phyloP scores from a whole-genome alignment of 2,113 vertebrate species.

The rat (Rattus norvegicus) region GRCr8 NC_086034.1:50794001-50794500 shows the following conservation, averaged over 20 bases:
- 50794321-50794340: slow-evolving; percentile 2
- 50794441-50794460: neutral
- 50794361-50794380: neutral
- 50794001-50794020: no score
- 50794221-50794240: neutral
- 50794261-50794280: neutral
- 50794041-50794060: neutral
- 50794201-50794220: neutral
- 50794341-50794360: neutral
- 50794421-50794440: no score
- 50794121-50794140: neutral
- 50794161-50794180: neutral
- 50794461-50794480: neutral
- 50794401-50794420: neutral
- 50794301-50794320: neutral
- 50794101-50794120: neutral
- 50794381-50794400: neutral
- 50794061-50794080: slow-evolving; percentile 22
- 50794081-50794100: neutral
- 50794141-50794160: neutral
- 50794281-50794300: neutral
- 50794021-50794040: no score
- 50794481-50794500: neutral
- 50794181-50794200: neutral
- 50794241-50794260: neutral